Base-by-base conservation (phyloP, 1,140 invertebrate species). In the Lanistes nyassanus region DNA sequence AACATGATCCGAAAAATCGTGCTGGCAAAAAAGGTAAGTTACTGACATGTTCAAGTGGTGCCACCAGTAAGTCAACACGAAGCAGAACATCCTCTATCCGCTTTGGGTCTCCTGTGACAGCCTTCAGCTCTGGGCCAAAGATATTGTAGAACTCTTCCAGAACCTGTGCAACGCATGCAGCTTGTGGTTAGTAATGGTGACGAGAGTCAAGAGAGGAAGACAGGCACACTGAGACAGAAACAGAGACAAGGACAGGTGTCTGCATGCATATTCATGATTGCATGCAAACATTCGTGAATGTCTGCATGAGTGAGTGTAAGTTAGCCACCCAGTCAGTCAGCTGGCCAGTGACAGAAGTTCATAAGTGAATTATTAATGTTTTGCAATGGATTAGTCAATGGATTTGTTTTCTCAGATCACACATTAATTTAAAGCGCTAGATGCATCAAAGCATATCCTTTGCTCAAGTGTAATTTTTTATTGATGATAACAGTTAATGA, bases 111-210 rank as follows among this genome's bases (percentile, higher is more conserved):
- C 92, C 93, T 29, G 96, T 94, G 19, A 97, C 94, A 0, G 94
- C 93, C 84, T 96, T 95, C 0, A 98, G 88, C 82, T 97, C 94
- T 6, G 93, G 90, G 0, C 95, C 94, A 85, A 98, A 97, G 65
- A 97, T 94, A 77, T 96, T 96, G 84, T 95, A 93, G 83, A 97
- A 97, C 84, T 97, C 94, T 82, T 94, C 92, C 0, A 96, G 90
- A 0, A 94, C 92, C 92, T 93, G 69, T 65, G 85, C 76, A n/a
- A 62, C 31, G 66, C 71, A 72, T 55, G 42, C 9, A 47, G 42
- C 42, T 16, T 3, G 19, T 3, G 19, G 9, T 47, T 47, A 42
- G 9, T 56, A 23, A 21, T 9, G 53, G 47, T 3, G 9, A 36
- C 6, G 21, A 31, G 55, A 23, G 23, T 9, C 21, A 71, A 55